Percentiles rank a stretch among this genome's conserved stretches.
phyloP scores from a whole-genome alignment of 2,797 vertebrate species.

The Argentina silus region DNA sequence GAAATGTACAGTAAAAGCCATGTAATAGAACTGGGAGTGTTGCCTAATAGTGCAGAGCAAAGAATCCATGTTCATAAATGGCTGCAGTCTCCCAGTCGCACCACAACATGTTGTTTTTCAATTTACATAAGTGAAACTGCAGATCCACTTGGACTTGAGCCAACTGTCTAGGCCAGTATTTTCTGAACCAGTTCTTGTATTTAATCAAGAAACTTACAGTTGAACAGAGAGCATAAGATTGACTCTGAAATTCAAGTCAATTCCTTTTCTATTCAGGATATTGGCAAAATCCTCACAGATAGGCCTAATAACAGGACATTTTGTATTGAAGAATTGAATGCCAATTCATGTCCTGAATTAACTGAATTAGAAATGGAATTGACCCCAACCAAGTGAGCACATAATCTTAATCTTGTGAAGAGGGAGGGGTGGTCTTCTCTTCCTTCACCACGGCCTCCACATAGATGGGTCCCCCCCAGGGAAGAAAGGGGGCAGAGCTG shows the following conservation, averaged over 20 bases:
- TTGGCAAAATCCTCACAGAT: too few species aligned
- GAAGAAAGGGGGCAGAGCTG: conserved; percentile 38
- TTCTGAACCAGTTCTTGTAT: not conserved
- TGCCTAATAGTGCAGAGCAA: not conserved
- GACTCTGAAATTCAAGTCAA: not conserved
- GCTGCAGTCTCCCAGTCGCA: too few species aligned
- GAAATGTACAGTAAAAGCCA: too few species aligned
- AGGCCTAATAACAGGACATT: too few species aligned
- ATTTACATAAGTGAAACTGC: conserved; percentile 25
- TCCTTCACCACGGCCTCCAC: conserved; percentile 67
- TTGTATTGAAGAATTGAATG: not conserved
- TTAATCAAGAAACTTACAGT: not conserved
- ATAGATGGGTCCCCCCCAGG: conserved; percentile 60
- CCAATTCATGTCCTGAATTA: not conserved
- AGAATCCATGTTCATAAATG: not conserved
- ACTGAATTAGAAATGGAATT: not conserved
- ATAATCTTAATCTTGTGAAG: not conserved
- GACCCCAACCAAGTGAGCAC: too few species aligned
- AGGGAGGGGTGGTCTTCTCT: not conserved
- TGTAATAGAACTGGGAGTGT: too few species aligned
- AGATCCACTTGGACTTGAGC: not conserved
- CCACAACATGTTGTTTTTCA: not conserved
- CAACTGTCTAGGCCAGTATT: not conserved
- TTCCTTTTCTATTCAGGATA: too few species aligned
- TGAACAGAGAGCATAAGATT: not conserved